phyloP scores from a whole-genome alignment of 53 echinoderm and acorn worm species.

The Zoroaster sp. region DNA sequence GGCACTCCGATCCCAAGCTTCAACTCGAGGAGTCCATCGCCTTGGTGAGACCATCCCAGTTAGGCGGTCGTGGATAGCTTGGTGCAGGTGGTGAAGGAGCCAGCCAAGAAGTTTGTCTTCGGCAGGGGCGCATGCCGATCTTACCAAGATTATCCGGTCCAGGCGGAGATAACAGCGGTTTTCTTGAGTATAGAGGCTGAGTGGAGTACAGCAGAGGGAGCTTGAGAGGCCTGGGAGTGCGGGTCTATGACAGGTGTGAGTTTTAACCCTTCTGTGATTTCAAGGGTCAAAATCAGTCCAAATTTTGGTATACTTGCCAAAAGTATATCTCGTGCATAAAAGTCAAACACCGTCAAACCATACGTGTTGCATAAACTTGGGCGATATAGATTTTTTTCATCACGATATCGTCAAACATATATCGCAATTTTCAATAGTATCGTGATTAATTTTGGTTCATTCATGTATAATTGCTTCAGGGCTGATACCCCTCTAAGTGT shows the following conservation, averaged over 20 bases:
- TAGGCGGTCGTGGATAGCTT: constrained; percentile 66
- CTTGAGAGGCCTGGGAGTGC: constrained; percentile 80
- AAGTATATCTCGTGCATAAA: too few species aligned
- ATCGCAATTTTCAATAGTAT: too few species aligned
- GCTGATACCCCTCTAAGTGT: too few species aligned
- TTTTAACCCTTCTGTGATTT: too few species aligned
- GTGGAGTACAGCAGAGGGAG: constrained; percentile 77
- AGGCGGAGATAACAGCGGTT: constrained; percentile 70
- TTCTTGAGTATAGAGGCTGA: constrained; percentile 82
- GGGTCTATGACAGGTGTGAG: constrained; percentile 84
- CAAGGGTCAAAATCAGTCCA: too few species aligned
- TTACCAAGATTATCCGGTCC: constrained; percentile 59
- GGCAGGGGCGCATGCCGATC: constrained; percentile 65
- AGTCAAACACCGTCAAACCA: too few species aligned
- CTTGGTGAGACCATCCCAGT: constrained; percentile 65
- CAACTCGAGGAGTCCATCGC: constrained; percentile 68
- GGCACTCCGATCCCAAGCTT: constrained; percentile 15
- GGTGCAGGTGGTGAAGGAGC: constrained; percentile 13
- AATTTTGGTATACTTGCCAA: too few species aligned
- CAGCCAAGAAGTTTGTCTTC: constrained; percentile 70
- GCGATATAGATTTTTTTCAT: too few species aligned
- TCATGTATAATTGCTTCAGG: background rate
- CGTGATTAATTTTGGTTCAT: background rate
- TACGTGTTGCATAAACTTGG: too few species aligned
- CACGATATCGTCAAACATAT: too few species aligned